Base-by-base conservation (phyloP, 2,797 vertebrate genomes). In the Kryptopterus vitreolus region DNA sequence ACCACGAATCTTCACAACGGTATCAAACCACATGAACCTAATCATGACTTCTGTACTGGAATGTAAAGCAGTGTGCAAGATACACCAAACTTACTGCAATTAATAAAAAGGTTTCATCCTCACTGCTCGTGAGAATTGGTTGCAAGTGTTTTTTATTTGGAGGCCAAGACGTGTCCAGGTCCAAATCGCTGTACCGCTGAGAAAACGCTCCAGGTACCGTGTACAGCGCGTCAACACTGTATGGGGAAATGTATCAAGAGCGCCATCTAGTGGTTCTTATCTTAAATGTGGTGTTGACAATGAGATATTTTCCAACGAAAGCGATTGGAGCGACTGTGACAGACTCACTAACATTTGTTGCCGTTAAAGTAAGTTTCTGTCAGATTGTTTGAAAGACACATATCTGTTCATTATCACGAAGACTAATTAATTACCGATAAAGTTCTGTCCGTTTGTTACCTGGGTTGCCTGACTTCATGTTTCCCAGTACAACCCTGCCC, bases 181-280 rank as follows among this genome's bases (percentile, higher is more conserved):
- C 8, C 2, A 20, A 22, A 43, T 26, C 22, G 12, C 16, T 46
- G 57, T 20, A 9, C 72, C 31, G 24, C 22, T 58, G 53, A n/a
- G 18, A n/a, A 18, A 20, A 72, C 16, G 26, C 29, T 4, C 75
- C 33, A 48, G 24, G 3, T 6, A 16, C 38, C 38, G n/a, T 9
- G 24, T 43, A 15, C 29, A 70, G 33, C 12, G 35, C 3, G 35
- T 6, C 35, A 29, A 70, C 9, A 53, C 12, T 33, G 16, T 9
- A 16, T 24, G n/a, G 13, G 16, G 24, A 81, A 53, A 61, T 52
- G 81, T 31, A 29, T 6, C 76, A 74, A 82, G 69, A 74, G 76
- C 76, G 76, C 76, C 76, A 78, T 78, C 81, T 78, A 82, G 69
- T 59, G 81, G 33, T 38, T 50, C 0, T 11, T 52, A 50, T 52